Percentiles rank a stretch among this genome's conserved stretches.
Evolutionary conservation across 2,113 vertebrate species (phyloP).

Genomic region (Platichthys stellatus): DNA sequence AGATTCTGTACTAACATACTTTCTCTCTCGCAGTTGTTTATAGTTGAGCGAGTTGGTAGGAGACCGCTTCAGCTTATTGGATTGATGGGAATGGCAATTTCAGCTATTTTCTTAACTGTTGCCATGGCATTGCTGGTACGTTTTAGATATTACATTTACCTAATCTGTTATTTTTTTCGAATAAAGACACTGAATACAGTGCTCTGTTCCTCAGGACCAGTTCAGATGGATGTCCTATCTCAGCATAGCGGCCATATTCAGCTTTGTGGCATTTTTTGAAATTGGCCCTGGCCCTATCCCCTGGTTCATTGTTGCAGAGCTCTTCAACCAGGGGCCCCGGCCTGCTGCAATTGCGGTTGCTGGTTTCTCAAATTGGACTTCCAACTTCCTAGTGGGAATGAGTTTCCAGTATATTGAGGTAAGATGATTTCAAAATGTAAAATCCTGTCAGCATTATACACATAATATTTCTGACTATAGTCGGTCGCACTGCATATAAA

Average conservation of each 20-base stretch:
- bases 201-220: slow-evolving; percentile 78
- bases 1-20: not conserved
- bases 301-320: slow-evolving; percentile 93
- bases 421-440: slow-evolving; percentile 32
- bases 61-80: slow-evolving; percentile 92
- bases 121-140: slow-evolving; percentile 90
- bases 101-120: slow-evolving; percentile 90
- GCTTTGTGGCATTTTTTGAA: slow-evolving; percentile 95
- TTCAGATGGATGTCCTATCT: slow-evolving; percentile 91
- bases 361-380: slow-evolving; percentile 93
- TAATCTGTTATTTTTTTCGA: not conserved
- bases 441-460: not conserved
- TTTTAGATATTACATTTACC: not conserved
- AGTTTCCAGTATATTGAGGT: slow-evolving; percentile 93
- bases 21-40: slow-evolving; percentile 83
- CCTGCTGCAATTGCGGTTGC: slow-evolving; percentile 90
- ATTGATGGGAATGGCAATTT: slow-evolving; percentile 90
- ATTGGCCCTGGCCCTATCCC: slow-evolving; percentile 94
- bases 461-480: not conserved
- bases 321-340: slow-evolving; percentile 94
- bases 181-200: not conserved
- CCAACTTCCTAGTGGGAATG: slow-evolving; percentile 95
- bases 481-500: not conserved
- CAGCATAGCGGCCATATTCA: slow-evolving; percentile 91
- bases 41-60: slow-evolving; percentile 91